phyloP scores from a whole-genome alignment of 2,113 vertebrate species.

The Tupaia tana region DNA sequence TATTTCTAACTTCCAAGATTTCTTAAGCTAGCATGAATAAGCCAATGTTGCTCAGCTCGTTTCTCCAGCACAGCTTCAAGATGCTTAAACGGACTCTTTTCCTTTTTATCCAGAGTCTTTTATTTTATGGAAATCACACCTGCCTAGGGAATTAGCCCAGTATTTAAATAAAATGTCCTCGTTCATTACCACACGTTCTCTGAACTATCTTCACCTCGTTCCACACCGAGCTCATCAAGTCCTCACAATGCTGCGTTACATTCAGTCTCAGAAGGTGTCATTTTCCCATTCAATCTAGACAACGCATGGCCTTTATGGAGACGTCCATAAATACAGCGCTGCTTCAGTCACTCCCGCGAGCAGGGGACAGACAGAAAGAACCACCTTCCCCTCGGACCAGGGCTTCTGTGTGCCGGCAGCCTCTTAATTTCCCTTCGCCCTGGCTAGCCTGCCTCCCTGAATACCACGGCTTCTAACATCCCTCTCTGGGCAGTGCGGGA shows the following conservation, averaged over 20 bases:
- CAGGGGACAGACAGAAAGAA: conserved; percentile 64
- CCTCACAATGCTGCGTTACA: conserved; percentile 70
- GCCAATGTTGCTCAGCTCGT: not conserved
- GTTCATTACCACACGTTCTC: conserved; percentile 64
- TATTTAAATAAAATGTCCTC: conserved; percentile 69
- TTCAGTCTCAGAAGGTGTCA: conserved; percentile 66
- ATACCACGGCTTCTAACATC: conserved; percentile 71
- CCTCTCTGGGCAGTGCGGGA: conserved; percentile 63
- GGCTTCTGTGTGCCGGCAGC: conserved; percentile 61
- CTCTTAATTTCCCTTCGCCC: conserved; percentile 57
- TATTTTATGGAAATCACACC: conserved; percentile 66
- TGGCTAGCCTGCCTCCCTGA: conserved; percentile 61
- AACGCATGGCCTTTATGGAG: conserved; percentile 66
- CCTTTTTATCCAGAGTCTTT: conserved; percentile 43
- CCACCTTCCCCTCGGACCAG: conserved; percentile 67
- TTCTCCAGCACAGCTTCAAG: not conserved
- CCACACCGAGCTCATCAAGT: conserved; percentile 69
- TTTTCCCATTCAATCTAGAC: conserved; percentile 77
- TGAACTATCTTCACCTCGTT: conserved; percentile 65
- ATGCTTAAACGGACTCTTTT: conserved; percentile 22
- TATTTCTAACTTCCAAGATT: conserved; percentile 52
- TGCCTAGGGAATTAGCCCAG: conserved; percentile 56
- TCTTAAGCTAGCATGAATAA: conserved; percentile 40
- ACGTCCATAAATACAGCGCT: conserved; percentile 66
- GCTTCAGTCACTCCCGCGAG: conserved; percentile 62